Percentiles rank a stretch among this genome's conserved stretches.
These are phyloP conservation scores for Paramormyrops hopkinsi DNA, from an alignment of 2,797 vertebrate species.

Conservation along the genomic window DNA sequence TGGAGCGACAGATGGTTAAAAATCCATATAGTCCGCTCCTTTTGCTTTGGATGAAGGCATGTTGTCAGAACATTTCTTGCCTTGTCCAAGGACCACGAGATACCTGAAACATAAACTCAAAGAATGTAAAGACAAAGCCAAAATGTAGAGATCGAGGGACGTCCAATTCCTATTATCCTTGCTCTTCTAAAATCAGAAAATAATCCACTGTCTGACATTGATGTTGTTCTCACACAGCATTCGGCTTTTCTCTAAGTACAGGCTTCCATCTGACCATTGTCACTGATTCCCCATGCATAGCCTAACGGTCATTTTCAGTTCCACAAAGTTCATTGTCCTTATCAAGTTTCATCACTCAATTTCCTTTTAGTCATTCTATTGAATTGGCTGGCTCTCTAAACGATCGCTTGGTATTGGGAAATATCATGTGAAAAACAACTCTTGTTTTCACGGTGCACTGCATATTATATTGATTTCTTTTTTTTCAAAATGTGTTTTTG, in stretches of 20 bases:
- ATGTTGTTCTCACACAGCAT: background rate
- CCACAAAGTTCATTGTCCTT: background rate
- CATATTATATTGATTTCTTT: background rate
- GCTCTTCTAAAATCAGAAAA: background rate
- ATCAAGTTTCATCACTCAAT: background rate
- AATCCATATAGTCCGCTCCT: background rate
- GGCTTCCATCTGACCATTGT: background rate
- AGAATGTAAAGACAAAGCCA: background rate
- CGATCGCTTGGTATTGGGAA: background rate
- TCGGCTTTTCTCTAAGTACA: background rate
- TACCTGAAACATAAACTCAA: background rate
- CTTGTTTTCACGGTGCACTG: background rate
- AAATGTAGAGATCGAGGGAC: background rate
- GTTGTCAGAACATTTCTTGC: background rate
- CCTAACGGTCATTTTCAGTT: conserved; percentile 1
- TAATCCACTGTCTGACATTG: background rate
- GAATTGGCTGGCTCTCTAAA: background rate
- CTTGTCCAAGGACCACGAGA: background rate
- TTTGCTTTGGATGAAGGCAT: background rate
- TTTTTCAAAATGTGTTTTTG: background rate
- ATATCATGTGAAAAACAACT: background rate
- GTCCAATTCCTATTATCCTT: background rate
- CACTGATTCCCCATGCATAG: background rate
- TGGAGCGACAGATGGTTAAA: background rate
- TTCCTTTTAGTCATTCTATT: background rate